Evolutionary conservation across 2,888 invertebrate species (phyloP), one percentile per base, ranked within the genome.

Genomic region (Drosophila subsilvestris): DNA sequence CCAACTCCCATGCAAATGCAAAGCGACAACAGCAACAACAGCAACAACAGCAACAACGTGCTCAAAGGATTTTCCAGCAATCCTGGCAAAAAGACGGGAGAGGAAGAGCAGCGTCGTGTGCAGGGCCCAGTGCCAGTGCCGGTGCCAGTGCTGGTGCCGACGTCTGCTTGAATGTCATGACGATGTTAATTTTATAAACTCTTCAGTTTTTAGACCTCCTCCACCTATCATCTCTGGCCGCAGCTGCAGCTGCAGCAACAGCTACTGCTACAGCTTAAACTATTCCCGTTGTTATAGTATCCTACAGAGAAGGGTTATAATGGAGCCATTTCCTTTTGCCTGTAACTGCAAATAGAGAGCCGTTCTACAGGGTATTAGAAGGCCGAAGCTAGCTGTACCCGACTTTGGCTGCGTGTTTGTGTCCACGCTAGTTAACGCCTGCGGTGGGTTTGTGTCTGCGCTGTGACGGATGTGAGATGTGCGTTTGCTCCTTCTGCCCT

Each of bases 171-270:
- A 75, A 79, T 75, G 76, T 72, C 87, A 88, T 88, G 88, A 85
- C 78, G 85, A 88, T 86, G 85, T 88, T 85, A 85, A 85, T 86
- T 88, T 86, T 84, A 88, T 88, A 87, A 88, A 86, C 85, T 86
- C 79, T 81, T 75, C 74, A 83, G 74, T 70, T 76, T 70, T 67
- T 67, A 62, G 62, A 63, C 44, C 57, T 44, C 17, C 42, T n/a
- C 20, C 59, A 43, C 17, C 44, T n/a, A n/a, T 18, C 20, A 17
- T 22, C 29, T 22, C 18, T 12, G 18, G 32, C 58, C 20, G 18
- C 49, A 42, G 25, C 37, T 58, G 50, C 47, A 32, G 18, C 47
- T 37, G 43, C 50, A 57, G 37, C 32, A 7, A 32, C 32, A 29
- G 29, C 53, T n/a, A 14, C 48, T 22, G 27, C 27, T 14, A 10